Evolutionary conservation across 2,113 vertebrate genomes (phyloP).

Genomic region (Copsychus sechellarum): DNA sequence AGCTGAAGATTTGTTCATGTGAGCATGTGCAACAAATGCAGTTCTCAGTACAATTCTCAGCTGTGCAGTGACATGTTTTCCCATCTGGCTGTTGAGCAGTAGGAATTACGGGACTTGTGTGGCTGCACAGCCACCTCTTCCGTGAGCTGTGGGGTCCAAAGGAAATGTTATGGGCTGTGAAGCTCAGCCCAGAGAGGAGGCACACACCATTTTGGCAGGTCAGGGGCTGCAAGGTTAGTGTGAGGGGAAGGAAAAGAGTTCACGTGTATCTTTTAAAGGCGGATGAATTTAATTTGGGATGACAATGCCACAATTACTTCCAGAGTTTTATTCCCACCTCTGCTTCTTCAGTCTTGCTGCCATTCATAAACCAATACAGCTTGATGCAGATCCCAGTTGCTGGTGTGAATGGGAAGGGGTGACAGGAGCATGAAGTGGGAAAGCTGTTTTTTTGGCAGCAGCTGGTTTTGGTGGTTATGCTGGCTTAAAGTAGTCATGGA

Average conservation of each 20-base stretch:
- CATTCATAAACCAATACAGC: background rate
- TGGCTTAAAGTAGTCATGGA: background rate
- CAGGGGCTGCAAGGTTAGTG: background rate
- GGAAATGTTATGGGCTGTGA: background rate
- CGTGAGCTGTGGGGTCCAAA: background rate
- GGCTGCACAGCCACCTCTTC: rapidly evolving
- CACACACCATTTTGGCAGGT: background rate
- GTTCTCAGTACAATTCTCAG: background rate
- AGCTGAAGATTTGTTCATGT: background rate
- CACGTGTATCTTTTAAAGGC: background rate
- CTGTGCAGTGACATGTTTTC: background rate
- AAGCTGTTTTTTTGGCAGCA: background rate
- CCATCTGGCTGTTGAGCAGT: background rate
- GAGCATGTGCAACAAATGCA: background rate
- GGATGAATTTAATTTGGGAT: background rate
- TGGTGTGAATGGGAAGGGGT: background rate
- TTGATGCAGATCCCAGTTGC: background rate
- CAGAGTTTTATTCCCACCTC: background rate
- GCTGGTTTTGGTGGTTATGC: background rate
- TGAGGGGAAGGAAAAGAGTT: background rate
- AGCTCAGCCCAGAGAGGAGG: background rate
- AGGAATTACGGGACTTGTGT: background rate
- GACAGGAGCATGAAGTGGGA: background rate
- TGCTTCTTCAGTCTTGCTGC: background rate
- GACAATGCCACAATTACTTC: background rate